Percentiles rank a stretch among this genome's conserved stretches.
Evolutionary conservation across 2,113 vertebrate genomes (phyloP).

Genomic region (Nicator chloris): DNA sequence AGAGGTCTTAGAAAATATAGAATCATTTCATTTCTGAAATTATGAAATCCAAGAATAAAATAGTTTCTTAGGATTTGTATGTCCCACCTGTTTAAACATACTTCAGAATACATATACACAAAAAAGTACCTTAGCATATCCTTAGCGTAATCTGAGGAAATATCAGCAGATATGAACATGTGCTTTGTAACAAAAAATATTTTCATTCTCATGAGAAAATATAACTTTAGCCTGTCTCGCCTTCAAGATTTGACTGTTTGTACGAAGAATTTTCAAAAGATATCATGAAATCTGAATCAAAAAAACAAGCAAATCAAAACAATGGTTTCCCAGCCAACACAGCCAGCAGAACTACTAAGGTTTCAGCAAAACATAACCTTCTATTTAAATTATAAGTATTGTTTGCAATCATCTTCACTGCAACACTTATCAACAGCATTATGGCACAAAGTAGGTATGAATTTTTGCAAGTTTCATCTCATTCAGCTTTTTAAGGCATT

Average conservation of each 20-base stretch:
- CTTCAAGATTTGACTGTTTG: neutral
- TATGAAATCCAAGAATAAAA: neutral
- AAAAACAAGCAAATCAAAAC: neutral
- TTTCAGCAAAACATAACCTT: neutral
- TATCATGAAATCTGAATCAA: neutral
- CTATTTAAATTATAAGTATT: neutral
- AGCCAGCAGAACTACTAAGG: neutral
- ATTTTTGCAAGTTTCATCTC: neutral
- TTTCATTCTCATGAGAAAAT: neutral
- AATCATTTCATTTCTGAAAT: neutral
- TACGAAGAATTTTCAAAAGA: neutral
- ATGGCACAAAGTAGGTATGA: rapidly evolving
- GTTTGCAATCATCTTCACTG: neutral
- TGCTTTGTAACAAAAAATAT: neutral
- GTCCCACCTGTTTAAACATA: neutral
- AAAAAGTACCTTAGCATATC: neutral
- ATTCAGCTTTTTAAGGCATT: neutral
- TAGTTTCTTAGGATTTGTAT: neutral
- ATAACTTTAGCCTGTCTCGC: neutral
- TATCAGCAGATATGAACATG: neutral
- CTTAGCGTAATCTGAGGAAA: neutral
- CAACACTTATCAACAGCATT: neutral
- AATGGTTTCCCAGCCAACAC: neutral
- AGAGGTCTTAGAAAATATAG: neutral
- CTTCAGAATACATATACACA: neutral